Base-by-base conservation (phyloP, 2,888 invertebrate genomes). In the Eristalinus aeneus region DNA sequence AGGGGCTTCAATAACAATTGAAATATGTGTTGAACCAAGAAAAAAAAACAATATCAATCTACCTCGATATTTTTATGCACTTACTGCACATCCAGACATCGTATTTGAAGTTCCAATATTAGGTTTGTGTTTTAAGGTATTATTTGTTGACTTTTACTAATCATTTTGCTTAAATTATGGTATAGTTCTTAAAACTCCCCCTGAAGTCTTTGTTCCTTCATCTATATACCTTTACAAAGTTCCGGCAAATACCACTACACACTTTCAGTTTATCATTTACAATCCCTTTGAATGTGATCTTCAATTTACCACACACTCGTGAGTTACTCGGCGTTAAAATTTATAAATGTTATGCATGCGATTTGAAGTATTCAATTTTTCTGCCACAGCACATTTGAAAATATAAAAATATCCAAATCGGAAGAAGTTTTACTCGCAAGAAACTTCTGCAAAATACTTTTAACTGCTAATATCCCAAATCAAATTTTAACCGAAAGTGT, bases 51-150 rank as follows among this genome's bases (percentile, higher is more conserved):
- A 22, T 3, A 32, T 63, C 20, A 75, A 75, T 9, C 39, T 16
- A 6, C 58, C 39, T 1, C 64, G 75, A 16, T 75, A 12, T 16
- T 67, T 84, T 23, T 84, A 74, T 27, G n/a, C 67, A 12, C 0
- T 75, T 6, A 54, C 79, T 4, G 75, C 75, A 10, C 84, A 84
- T 61, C 84, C 84, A 5, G 79, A 84, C 8, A 75, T 84, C n/a
- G 71, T 80, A 1, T 79, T 74, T 79, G 79, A 84, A 61, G 46
- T 84, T 1, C 84, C 84, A 10, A 56, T 84, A 34, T 23, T 84
- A 61, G 79, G 84, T 84, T 16, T 8, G 4, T 39, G 1, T 1
- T 10, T 27, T 27, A 0, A 23, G 11, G 6, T 36, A 12, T 0
- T n/a, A 27, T 12, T 0, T 1, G 12, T 12, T 23, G 0, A 1